Conservation (phyloP, 2,888 invertebrate genomes). For the Parnassius orleans region DNA sequence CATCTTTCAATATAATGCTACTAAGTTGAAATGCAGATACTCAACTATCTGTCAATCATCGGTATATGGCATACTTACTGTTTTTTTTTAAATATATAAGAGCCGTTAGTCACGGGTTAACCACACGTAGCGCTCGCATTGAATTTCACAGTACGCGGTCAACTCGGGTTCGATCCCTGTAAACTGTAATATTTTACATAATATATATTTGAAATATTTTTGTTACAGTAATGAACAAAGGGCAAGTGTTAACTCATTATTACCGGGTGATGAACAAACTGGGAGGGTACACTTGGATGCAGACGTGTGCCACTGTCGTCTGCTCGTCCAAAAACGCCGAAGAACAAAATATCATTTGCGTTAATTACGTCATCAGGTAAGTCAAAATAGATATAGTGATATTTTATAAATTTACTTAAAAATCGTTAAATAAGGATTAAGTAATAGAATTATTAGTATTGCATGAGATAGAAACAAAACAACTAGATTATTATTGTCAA, state of each 20-base stretch:
- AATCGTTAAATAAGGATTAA: too few species aligned
- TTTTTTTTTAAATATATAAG: too few species aligned
- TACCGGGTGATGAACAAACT: conserved; percentile 97
- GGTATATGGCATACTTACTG: too few species aligned
- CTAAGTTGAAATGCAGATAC: too few species aligned
- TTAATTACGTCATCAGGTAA: conserved; percentile 98
- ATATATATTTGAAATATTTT: conserved; percentile 28
- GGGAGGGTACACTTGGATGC: conserved; percentile 98
- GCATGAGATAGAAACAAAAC: too few species aligned
- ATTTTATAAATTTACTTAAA: too few species aligned
- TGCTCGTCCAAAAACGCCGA: conserved; percentile 97
- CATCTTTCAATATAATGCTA: too few species aligned
- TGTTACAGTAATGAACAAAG: conserved; percentile 94
- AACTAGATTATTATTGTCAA: too few species aligned
- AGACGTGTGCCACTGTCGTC: conserved; percentile 97
- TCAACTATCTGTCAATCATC: too few species aligned
- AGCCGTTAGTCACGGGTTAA: not conserved
- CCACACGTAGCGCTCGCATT: not conserved
- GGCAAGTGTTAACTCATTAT: conserved; percentile 97
- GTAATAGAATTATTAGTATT: too few species aligned
- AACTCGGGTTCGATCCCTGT: too few species aligned
- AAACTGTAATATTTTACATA: not conserved
- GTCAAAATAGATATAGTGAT: conserved; percentile 21
- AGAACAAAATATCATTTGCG: conserved; percentile 98
- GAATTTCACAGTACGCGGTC: too few species aligned